A percentile compares a stretch with the other conserved stretches of the same genome.
Conservation (phyloP, 1,140 invertebrate species). For the Apis dorsata region DNA sequence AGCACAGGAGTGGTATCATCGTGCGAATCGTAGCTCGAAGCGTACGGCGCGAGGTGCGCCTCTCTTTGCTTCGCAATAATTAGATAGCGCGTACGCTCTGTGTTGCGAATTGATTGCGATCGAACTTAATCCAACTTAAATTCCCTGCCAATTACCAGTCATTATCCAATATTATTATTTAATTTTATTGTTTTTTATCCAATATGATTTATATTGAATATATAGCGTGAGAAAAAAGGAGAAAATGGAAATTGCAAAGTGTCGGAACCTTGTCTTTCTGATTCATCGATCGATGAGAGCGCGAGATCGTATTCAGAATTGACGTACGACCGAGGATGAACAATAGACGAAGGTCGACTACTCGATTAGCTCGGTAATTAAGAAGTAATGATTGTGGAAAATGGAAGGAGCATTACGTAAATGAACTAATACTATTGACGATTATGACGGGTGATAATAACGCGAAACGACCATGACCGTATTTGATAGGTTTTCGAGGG, state of each 20-base stretch:
- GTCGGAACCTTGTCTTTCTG: slow-evolving; percentile 32
- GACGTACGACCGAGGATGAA: not conserved
- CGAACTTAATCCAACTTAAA: not conserved
- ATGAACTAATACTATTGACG: not conserved
- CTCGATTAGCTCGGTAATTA: slow-evolving; percentile 19
- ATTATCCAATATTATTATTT: slow-evolving; percentile 13
- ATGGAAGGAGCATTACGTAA: slow-evolving; percentile 15
- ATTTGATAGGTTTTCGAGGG: slow-evolving; percentile 11
- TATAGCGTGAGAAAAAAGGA: slow-evolving; percentile 48
- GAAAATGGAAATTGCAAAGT: not conserved
- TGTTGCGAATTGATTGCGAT: slow-evolving; percentile 1
- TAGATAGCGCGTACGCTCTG: not conserved
- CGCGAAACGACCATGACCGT: slow-evolving; percentile 34
- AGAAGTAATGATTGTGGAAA: not conserved
- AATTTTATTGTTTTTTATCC: too few relatives aligned
- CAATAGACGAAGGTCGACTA: slow-evolving; percentile 5
- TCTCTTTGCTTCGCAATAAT: not conserved
- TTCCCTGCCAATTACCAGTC: slow-evolving; percentile 16
- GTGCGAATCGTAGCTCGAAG: not conserved
- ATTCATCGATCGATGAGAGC: slow-evolving; percentile 27
- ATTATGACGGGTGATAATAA: slow-evolving; percentile 21
- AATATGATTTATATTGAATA: slow-evolving; percentile 37
- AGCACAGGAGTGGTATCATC: slow-evolving; percentile 9
- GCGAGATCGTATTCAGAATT: slow-evolving; percentile 2
- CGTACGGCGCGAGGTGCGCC: not conserved